Evolutionary conservation across 2,113 vertebrate species (phyloP).

Genomic region (western clawed frog (Xenopus tropicalis)): UCB_Xtro_10.0 CM004447.2:95623001-95623500

Average conservation of each 20-base stretch:
- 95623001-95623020: neutral
- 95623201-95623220: conserved; percentile 8
- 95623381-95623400: too few relatives aligned
- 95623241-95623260: neutral
- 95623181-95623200: conserved; percentile 16
- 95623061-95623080: conserved; percentile 28
- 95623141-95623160: conserved; percentile 41
- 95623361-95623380: too few relatives aligned
- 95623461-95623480: too few relatives aligned
- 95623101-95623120: conserved; percentile 43
- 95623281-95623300: neutral
- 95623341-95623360: too few relatives aligned
- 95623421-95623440: too few relatives aligned
- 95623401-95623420: too few relatives aligned
- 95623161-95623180: conserved; percentile 45
- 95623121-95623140: conserved; percentile 35
- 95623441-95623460: too few relatives aligned
- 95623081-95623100: conserved; percentile 34
- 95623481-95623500: too few relatives aligned
- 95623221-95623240: conserved; percentile 8
- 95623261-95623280: neutral
- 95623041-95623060: neutral
- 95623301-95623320: neutral
- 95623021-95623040: conserved; percentile 15
- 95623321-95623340: too few relatives aligned